These are phyloP conservation scores for Platyrinchus mystaceus DNA, from an alignment of 2,797 vertebrate genomes.

Conservation along the genomic window DNA sequence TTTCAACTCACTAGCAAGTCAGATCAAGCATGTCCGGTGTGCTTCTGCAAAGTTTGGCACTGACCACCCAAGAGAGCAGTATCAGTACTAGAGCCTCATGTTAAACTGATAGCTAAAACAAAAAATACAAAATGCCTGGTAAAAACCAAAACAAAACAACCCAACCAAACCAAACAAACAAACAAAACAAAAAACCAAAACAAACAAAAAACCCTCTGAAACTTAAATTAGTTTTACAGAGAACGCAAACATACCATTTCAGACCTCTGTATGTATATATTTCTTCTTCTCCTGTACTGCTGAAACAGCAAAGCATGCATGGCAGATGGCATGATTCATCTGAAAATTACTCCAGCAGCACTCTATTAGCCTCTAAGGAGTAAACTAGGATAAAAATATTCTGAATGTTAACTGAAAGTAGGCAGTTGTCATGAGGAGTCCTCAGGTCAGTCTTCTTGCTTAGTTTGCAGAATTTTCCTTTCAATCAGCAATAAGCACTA, in stretches of 20 bases:
- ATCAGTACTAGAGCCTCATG: neutral
- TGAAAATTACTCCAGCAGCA: conserved; percentile 60
- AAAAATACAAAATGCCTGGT: neutral
- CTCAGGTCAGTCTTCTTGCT: conserved; percentile 27
- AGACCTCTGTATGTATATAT: neutral
- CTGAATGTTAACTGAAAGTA: conserved; percentile 48
- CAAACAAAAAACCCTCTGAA: neutral
- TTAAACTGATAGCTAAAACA: neutral
- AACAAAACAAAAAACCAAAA: too few relatives aligned
- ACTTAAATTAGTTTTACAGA: neutral
- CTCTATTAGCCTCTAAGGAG: conserved; percentile 61
- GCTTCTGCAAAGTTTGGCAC: neutral
- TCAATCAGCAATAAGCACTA: neutral
- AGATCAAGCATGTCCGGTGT: neutral
- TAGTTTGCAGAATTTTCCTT: conserved; percentile 31
- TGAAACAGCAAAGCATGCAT: conserved; percentile 49
- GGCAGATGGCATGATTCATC: conserved; percentile 66
- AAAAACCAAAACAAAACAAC: neutral
- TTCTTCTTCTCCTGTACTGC: neutral
- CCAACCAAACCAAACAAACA: too few relatives aligned
- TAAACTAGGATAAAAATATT: conserved; percentile 57
- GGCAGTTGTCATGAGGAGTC: conserved; percentile 29
- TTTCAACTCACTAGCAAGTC: neutral
- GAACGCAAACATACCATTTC: neutral
- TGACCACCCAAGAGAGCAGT: neutral